phyloP scores from a whole-genome alignment of 2,113 vertebrate species.

The Glaucidium brasilianum region DNA sequence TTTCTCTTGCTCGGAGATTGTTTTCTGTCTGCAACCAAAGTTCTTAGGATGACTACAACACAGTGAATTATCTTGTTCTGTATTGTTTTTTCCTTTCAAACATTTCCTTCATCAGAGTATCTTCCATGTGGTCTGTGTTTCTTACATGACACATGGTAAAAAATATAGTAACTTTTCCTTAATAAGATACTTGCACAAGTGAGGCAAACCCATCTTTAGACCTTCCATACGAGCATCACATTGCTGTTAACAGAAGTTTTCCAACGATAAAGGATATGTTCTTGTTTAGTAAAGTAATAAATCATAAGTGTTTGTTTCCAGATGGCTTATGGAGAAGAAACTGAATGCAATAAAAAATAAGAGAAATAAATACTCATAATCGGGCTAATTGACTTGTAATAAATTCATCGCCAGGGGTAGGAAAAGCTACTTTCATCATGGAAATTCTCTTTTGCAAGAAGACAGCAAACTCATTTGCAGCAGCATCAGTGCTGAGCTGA shows the following conservation, averaged over 20 bases:
- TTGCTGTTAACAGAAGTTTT: background rate
- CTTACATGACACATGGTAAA: background rate
- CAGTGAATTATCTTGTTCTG: background rate
- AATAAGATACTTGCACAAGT: background rate
- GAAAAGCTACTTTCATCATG: background rate
- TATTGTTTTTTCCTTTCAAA: background rate
- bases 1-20: background rate
- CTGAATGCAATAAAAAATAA: background rate
- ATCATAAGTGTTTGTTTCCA: background rate
- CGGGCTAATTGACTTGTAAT: background rate
- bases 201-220: background rate
- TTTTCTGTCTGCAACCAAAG: background rate
- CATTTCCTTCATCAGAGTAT: background rate
- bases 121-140: background rate
- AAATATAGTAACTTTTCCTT: background rate
- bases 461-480: background rate
- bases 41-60: background rate
- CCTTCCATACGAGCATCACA: background rate
- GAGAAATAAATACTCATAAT: background rate
- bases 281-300: background rate
- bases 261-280: background rate
- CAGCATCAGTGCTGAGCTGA: background rate
- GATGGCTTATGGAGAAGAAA: background rate
- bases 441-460: background rate
- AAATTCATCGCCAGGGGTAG: background rate